Percentiles rank a stretch among this genome's conserved stretches.
These are phyloP conservation scores for Brachystomella parvula DNA, from an alignment of 1,140 invertebrate species.

Conservation along the genomic window DNA sequence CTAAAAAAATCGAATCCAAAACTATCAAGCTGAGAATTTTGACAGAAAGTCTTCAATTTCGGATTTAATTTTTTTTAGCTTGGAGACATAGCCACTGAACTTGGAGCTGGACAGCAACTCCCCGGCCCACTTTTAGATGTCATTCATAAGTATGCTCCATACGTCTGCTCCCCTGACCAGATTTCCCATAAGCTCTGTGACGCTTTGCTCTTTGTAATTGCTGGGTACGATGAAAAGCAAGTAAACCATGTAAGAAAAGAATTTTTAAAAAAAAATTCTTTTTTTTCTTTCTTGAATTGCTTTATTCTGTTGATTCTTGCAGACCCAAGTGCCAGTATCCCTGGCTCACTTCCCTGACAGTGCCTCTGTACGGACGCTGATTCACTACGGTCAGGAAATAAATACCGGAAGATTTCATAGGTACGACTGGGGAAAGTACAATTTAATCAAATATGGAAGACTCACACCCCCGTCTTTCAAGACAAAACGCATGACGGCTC, in stretches of 20 bases:
- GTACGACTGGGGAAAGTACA: neutral
- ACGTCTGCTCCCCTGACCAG: neutral
- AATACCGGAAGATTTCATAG: neutral
- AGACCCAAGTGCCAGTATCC: neutral
- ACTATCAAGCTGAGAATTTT: neutral
- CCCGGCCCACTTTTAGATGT: neutral
- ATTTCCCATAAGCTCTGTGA: neutral
- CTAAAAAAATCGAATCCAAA: too few species aligned
- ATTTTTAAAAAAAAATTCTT: neutral
- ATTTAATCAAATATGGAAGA: neutral
- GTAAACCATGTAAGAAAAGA: neutral
- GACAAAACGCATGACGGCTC: neutral
- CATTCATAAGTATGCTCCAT: neutral
- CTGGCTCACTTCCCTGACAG: neutral
- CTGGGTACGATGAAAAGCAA: conserved; percentile 2
- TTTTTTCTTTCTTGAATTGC: neutral
- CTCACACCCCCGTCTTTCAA: neutral
- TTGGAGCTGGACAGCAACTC: neutral
- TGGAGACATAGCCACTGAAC: neutral
- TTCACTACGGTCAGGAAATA: conserved; percentile 3
- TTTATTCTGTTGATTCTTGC: neutral
- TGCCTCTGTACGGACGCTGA: neutral
- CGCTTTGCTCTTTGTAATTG: neutral
- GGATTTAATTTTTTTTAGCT: neutral
- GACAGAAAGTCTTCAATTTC: neutral